Conservation (phyloP, 2,113 vertebrate genomes). For the Candoia aspera region DNA sequence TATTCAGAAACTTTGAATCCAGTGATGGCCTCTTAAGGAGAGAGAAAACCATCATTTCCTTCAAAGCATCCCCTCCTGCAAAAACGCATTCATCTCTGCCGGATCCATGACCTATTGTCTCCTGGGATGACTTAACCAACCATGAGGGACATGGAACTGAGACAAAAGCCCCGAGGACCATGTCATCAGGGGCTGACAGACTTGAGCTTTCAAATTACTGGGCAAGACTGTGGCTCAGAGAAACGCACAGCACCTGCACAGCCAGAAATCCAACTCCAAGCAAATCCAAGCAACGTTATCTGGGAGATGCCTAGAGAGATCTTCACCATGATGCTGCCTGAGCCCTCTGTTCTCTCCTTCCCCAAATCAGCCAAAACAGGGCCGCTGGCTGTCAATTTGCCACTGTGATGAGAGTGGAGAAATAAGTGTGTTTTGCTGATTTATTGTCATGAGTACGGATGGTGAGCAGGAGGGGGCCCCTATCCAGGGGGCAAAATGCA, state of each 20-base stretch:
- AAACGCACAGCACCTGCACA: background rate
- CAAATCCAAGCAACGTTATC: background rate
- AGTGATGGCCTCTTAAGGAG: background rate
- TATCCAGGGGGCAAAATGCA: too few species aligned
- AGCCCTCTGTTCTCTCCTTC: background rate
- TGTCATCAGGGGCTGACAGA: background rate
- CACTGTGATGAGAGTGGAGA: background rate
- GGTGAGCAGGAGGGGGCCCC: too few species aligned
- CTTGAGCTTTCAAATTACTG: background rate
- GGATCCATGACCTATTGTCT: background rate
- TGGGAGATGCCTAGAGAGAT: background rate
- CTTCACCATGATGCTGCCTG: background rate
- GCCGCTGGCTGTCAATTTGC: background rate
- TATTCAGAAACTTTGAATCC: background rate
- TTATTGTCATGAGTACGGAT: too few species aligned
- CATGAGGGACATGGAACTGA: background rate
- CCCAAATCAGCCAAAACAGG: background rate
- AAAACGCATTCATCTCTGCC: background rate
- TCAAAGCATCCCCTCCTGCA: background rate
- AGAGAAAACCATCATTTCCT: background rate
- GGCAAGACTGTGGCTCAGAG: background rate
- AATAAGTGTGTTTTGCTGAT: background rate
- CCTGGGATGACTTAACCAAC: background rate
- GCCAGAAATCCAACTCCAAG: background rate
- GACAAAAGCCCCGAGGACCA: background rate